phyloP scores from a whole-genome alignment of 1,140 invertebrate species.

The Colletes latitarsis region DNA sequence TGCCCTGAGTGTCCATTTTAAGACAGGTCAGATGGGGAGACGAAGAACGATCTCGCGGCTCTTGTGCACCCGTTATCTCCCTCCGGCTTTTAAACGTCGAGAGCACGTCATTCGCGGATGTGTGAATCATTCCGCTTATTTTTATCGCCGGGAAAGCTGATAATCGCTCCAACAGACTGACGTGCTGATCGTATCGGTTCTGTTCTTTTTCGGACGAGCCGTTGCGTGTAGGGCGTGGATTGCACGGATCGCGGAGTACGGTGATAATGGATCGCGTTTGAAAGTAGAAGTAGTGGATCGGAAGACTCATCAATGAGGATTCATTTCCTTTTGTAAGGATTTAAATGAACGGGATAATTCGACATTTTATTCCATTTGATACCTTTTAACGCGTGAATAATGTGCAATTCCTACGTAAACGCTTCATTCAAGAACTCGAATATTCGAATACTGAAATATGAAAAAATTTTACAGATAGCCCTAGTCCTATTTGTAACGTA shows the following conservation, averaged over 20 bases:
- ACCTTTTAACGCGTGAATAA: too few relatives aligned
- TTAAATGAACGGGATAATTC: too few relatives aligned
- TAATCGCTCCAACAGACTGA: background rate
- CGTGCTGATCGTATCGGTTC: background rate
- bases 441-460: too few relatives aligned
- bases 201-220: background rate
- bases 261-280: background rate
- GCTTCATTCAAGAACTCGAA: too few relatives aligned
- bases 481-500: too few relatives aligned
- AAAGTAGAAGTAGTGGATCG: background rate
- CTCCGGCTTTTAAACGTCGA: background rate
- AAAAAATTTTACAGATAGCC: too few relatives aligned
- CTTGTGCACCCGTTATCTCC: background rate
- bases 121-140: conserved; percentile 30
- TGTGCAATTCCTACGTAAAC: too few relatives aligned
- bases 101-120: background rate
- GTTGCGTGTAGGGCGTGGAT: background rate
- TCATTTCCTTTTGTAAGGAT: background rate
- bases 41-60: background rate
- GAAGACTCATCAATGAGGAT: background rate
- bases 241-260: background rate
- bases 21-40: background rate
- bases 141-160: background rate
- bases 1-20: background rate
- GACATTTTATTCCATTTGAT: too few relatives aligned